These are phyloP conservation scores for Phortica okadai DNA, from an alignment of 2,888 invertebrate genomes.

Conservation along the genomic window DNA sequence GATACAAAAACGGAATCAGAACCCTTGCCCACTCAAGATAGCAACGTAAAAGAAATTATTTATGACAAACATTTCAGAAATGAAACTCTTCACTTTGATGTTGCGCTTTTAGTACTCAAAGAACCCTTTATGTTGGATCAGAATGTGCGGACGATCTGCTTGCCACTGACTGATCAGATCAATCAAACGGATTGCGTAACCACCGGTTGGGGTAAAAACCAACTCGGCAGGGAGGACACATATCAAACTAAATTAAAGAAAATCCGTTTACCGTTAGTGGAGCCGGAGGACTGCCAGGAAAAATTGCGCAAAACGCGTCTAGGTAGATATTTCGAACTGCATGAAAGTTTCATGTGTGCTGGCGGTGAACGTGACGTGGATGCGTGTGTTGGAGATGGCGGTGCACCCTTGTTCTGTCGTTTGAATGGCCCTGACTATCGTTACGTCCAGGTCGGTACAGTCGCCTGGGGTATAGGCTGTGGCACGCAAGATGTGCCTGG, in stretches of 20 bases:
- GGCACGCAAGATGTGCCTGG: conserved; percentile 83
- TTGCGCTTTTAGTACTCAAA: conserved; percentile 83
- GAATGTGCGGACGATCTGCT: conserved; percentile 84
- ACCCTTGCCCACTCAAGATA: conserved; percentile 83
- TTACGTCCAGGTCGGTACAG: conserved; percentile 79
- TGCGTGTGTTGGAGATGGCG: conserved; percentile 87
- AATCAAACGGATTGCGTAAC: conserved; percentile 68
- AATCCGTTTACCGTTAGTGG: conserved; percentile 77
- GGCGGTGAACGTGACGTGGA: conserved; percentile 85
- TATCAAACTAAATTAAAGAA: conserved; percentile 83
- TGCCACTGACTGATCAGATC: conserved; percentile 78
- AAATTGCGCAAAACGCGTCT: conserved; percentile 82
- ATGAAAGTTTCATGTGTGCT: conserved; percentile 86
- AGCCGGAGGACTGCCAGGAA: conserved; percentile 72
- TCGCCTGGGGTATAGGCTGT: conserved; percentile 91
- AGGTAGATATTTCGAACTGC: conserved; percentile 82
- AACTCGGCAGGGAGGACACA: conserved; percentile 74
- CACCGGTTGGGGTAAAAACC: conserved; percentile 75
- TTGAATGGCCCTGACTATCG: conserved; percentile 72
- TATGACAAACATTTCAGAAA: conserved; percentile 82
- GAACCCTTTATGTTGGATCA: conserved; percentile 79
- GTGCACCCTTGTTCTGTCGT: conserved; percentile 87
- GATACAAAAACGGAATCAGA: conserved; percentile 86
- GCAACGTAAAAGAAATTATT: conserved; percentile 79
- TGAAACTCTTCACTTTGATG: conserved; percentile 84